Percentiles rank a stretch among this genome's conserved stretches.
phyloP scores from a whole-genome alignment of 2,113 vertebrate genomes.

The Bujurquina vittata region DNA sequence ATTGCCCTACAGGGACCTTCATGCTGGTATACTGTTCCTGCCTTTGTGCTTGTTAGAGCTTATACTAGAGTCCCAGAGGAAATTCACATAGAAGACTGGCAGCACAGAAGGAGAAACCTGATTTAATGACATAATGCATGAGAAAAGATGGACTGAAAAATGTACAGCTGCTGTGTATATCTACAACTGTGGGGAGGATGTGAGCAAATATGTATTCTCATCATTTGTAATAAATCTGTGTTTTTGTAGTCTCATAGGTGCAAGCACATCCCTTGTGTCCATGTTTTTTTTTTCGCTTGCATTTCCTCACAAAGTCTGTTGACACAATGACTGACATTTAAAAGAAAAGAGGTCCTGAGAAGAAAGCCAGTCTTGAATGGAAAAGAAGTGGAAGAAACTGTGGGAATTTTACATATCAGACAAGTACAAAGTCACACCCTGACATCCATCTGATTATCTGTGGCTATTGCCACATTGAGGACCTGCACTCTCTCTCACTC shows the following conservation, averaged over 20 bases:
- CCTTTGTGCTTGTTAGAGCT: conserved; percentile 54
- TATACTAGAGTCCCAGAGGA: conserved; percentile 37
- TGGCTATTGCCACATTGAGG: neutral
- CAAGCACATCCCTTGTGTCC: neutral
- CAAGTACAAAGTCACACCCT: conserved; percentile 12
- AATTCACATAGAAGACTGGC: conserved; percentile 16
- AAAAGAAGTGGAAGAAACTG: conserved; percentile 14
- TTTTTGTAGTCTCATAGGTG: neutral
- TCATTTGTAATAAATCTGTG: neutral
- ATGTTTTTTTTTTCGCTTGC: neutral
- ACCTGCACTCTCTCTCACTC: neutral
- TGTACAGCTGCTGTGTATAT: neutral
- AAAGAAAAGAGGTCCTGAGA: neutral
- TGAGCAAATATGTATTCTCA: conserved; percentile 1
- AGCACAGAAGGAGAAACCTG: neutral
- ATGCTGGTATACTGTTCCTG: conserved; percentile 12
- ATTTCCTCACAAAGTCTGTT: neutral
- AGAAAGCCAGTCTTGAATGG: neutral
- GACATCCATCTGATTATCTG: conserved; percentile 36
- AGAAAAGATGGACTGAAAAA: neutral
- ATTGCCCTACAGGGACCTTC: conserved; percentile 41
- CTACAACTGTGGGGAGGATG: neutral
- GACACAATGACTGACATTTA: conserved; percentile 1
- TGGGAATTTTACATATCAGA: conserved; percentile 16
- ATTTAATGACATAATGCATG: conserved; percentile 24